Percentiles rank a stretch among this genome's conserved stretches.
phyloP scores from a whole-genome alignment of 2,888 invertebrate genomes.

The Caenorhabditis sp. region DNA sequence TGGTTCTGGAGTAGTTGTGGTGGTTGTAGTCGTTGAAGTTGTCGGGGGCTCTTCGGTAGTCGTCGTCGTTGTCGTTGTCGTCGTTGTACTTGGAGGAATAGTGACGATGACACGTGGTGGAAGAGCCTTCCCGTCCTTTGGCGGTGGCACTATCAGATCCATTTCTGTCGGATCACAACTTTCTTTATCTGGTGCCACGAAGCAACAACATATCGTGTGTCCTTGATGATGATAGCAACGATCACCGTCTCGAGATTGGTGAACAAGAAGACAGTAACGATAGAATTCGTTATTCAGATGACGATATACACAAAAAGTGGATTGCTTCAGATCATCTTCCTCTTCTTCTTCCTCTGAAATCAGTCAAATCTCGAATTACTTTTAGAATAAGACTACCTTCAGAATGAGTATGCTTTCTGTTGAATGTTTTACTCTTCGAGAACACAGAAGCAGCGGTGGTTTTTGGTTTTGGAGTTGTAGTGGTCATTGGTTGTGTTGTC shows the following conservation, averaged over 20 bases:
- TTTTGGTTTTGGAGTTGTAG: slow-evolving; percentile 37
- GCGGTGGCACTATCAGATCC: slow-evolving; percentile 70
- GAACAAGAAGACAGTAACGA: slow-evolving; percentile 72
- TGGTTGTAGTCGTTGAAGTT: slow-evolving; percentile 42
- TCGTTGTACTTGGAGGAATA: slow-evolving; percentile 46
- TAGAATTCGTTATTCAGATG: slow-evolving; percentile 74
- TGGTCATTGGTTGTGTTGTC: slow-evolving; percentile 51
- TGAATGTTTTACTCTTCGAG: slow-evolving; percentile 51
- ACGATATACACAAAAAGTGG: slow-evolving; percentile 71
- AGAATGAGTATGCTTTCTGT: slow-evolving; percentile 35
- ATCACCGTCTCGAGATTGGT: slow-evolving; percentile 63
- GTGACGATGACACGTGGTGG: slow-evolving; percentile 55
- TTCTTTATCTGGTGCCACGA: slow-evolving; percentile 70
- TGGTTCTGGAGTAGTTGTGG: slow-evolving; percentile 52
- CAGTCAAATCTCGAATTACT: no score
- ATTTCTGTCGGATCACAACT: slow-evolving; percentile 74
- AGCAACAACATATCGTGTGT: slow-evolving; percentile 74
- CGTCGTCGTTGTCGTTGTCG: slow-evolving; percentile 50
- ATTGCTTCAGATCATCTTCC: slow-evolving; percentile 50
- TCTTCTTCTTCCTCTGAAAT: slow-evolving; percentile 22
- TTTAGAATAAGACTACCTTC: slow-evolving; percentile 10
- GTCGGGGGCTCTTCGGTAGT: slow-evolving; percentile 55
- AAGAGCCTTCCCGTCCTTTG: slow-evolving; percentile 15
- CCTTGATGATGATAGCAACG: slow-evolving; percentile 72
- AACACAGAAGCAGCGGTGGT: slow-evolving; percentile 28